phyloP scores from a whole-genome alignment of 1,140 invertebrate genomes.

The Chelonus insularis region DNA sequence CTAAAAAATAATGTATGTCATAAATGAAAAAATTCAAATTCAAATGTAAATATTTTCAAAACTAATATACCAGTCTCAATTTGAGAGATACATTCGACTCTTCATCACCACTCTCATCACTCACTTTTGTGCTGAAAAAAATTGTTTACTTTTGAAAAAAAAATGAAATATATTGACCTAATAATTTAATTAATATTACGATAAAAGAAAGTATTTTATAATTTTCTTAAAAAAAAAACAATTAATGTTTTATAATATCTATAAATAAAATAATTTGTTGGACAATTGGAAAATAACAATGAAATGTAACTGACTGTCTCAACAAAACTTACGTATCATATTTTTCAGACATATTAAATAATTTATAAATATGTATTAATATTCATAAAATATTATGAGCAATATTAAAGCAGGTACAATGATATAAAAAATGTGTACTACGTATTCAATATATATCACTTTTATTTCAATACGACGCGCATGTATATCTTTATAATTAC shows the following conservation, averaged over 20 bases:
- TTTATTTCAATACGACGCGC: too few species aligned
- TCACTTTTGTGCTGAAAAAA: constrained; percentile 13
- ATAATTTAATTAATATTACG: neutral
- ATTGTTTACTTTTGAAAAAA: too few species aligned
- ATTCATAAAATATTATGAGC: constrained; percentile 33
- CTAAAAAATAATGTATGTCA: constrained; percentile 41
- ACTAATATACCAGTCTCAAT: constrained; percentile 51
- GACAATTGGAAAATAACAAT: neutral
- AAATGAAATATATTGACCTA: too few species aligned
- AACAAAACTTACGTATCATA: constrained; percentile 20
- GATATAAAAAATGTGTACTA: constrained; percentile 9
- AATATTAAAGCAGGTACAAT: constrained; percentile 23
- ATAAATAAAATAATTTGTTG: neutral
- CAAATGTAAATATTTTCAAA: constrained; percentile 15
- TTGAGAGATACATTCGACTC: constrained; percentile 34
- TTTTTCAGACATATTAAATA: constrained; percentile 22
- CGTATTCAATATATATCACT: neutral
- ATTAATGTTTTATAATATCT: neutral
- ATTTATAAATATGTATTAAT: constrained; percentile 33
- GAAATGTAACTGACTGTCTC: too few species aligned
- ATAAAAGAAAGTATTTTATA: neutral
- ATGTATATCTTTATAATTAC: too few species aligned
- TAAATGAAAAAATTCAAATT: neutral
- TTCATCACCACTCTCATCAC: constrained; percentile 26
- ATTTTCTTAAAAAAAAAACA: neutral